phyloP scores from a whole-genome alignment of 1,140 invertebrate species.

The Bemisia tabaci region DNA sequence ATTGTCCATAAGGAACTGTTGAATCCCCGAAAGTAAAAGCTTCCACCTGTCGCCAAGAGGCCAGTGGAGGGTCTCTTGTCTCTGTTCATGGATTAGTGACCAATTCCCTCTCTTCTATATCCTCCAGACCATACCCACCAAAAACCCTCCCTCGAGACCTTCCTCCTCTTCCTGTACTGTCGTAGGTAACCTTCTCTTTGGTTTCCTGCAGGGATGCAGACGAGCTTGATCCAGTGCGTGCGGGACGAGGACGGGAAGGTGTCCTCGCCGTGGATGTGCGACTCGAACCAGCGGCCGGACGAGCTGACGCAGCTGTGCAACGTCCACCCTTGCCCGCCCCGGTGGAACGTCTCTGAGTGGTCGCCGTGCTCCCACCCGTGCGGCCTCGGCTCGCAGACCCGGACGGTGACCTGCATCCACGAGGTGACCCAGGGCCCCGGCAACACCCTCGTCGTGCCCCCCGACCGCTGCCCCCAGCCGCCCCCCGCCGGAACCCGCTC shows the following conservation, averaged over 20 bases:
- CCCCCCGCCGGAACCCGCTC: conserved; percentile 70
- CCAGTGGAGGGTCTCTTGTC: too few species aligned
- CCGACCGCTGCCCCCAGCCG: conserved; percentile 77
- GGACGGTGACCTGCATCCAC: conserved; percentile 84
- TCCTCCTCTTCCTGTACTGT: too few species aligned
- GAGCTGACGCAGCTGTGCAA: conserved; percentile 83
- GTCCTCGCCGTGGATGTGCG: conserved; percentile 64
- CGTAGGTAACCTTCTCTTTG: too few species aligned
- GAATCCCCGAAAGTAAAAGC: too few species aligned
- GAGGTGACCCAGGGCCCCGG: conserved; percentile 65
- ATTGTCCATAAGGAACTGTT: too few species aligned
- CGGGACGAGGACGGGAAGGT: conserved; percentile 69
- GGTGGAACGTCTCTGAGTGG: conserved; percentile 77
- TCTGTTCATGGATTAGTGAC: too few species aligned
- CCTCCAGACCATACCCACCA: too few species aligned
- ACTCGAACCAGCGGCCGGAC: conserved; percentile 69
- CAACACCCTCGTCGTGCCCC: conserved; percentile 75
- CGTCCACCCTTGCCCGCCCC: conserved; percentile 77
- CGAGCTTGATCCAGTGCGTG: conserved; percentile 82
- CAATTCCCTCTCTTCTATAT: too few species aligned
- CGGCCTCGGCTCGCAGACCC: conserved; percentile 72
- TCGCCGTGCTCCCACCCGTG: conserved; percentile 39
- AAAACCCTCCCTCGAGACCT: too few species aligned
- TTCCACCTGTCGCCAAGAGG: too few species aligned
- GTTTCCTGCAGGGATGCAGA: conserved; percentile 62